Percentiles rank a stretch among this genome's conserved stretches.
These are phyloP conservation scores for Xenentodon cancila DNA, from an alignment of 2,797 vertebrate species.

Conservation along the genomic window DNA sequence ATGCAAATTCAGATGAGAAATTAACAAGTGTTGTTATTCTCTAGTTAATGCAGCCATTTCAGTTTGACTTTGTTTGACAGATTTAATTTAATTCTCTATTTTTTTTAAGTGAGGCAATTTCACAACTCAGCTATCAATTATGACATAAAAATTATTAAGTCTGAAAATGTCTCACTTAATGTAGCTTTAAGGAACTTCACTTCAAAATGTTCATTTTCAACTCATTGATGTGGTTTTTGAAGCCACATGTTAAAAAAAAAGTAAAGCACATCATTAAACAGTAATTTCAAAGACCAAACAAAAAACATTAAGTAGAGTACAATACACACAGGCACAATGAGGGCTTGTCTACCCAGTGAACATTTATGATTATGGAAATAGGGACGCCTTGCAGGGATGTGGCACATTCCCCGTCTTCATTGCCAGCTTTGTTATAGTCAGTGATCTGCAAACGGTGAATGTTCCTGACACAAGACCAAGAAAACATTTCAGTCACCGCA, in stretches of 20 bases:
- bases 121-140: not conserved
- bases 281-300: not conserved
- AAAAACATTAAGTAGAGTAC: conserved; percentile 1
- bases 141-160: conserved; percentile 7
- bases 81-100: not conserved
- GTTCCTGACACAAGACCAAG: conserved; percentile 21
- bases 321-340: conserved; percentile 1
- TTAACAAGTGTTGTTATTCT: not conserved
- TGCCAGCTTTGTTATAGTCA: conserved; percentile 27
- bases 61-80: not conserved
- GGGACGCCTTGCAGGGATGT: conserved; percentile 2
- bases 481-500: conserved; percentile 9
- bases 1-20: conserved; percentile 3
- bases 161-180: too few relatives aligned
- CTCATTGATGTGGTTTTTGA: not conserved
- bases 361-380: conserved; percentile 25
- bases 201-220: not conserved
- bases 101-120: not conserved
- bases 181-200: not conserved
- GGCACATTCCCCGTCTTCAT: conserved; percentile 2
- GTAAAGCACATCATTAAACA: conserved; percentile 1
- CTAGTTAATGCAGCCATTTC: too few relatives aligned
- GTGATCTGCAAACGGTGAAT: conserved; percentile 14
- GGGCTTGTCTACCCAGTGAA: conserved; percentile 16
- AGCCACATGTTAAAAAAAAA: not conserved